A percentile compares a stretch with the other conserved stretches of the same genome.
phyloP scores from a whole-genome alignment of 2,797 vertebrate genomes.

The Lithobates sylvaticus region DNA sequence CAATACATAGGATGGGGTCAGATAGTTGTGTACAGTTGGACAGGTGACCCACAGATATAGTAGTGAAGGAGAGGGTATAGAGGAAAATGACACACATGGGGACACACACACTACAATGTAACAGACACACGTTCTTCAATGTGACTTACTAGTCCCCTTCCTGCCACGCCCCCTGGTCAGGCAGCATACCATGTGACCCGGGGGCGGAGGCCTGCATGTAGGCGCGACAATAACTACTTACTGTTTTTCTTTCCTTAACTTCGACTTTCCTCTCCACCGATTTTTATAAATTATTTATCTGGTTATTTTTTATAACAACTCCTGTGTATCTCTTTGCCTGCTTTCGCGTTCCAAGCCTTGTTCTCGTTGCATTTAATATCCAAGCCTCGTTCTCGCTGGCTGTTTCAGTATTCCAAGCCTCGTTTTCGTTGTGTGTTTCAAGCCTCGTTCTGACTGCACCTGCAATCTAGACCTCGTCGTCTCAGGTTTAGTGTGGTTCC shows the following conservation, averaged over 20 bases:
- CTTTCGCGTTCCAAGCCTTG: neutral
- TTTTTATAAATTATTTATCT: neutral
- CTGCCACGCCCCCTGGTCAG: neutral
- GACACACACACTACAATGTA: neutral
- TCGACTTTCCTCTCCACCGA: neutral
- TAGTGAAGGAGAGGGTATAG: too few relatives aligned
- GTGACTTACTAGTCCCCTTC: neutral
- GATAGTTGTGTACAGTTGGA: too few relatives aligned
- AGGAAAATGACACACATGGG: too few relatives aligned
- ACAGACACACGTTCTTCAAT: neutral
- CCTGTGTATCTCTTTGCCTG: neutral
- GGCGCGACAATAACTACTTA: too few relatives aligned
- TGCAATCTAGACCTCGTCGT: too few relatives aligned
- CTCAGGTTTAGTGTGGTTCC: too few relatives aligned
- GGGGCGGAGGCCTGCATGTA: too few relatives aligned
- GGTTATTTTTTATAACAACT: neutral
- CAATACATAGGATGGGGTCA: neutral
- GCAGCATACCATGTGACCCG: neutral
- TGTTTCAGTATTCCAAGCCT: too few relatives aligned
- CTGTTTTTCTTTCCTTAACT: too few relatives aligned
- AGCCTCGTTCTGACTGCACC: neutral
- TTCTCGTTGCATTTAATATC: too few relatives aligned
- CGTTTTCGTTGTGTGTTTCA: neutral
- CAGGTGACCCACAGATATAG: too few relatives aligned
- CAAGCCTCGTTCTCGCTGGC: too few relatives aligned